Conservation (phyloP, 2,888 invertebrate genomes). For the Lamellibrachia columna region DNA sequence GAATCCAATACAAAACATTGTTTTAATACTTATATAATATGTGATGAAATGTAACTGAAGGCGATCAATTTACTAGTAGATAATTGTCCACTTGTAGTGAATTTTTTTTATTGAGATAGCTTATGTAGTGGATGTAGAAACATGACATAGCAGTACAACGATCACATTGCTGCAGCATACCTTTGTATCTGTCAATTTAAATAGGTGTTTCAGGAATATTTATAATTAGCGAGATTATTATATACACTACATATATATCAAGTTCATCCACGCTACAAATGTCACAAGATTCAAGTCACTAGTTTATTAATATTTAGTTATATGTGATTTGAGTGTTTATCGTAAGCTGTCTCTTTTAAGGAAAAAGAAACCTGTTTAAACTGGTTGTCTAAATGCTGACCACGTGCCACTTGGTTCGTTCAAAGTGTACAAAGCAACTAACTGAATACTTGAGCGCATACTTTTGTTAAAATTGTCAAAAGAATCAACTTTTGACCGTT, state of each 20-base stretch:
- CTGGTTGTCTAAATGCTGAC: not conserved
- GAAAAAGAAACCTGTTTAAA: not conserved
- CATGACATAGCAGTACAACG: not conserved
- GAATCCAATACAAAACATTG: not conserved
- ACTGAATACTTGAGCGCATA: not conserved
- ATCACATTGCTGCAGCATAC: not conserved
- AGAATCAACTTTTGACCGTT: too few relatives aligned
- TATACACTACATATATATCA: not conserved
- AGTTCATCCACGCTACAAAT: not conserved
- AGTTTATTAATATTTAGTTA: not conserved
- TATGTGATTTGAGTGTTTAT: not conserved
- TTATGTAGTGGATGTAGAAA: not conserved
- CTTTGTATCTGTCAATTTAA: not conserved
- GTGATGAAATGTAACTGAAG: not conserved
- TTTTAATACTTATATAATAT: not conserved
- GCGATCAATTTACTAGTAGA: not conserved
- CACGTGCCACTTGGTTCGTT: not conserved
- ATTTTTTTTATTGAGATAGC: not conserved
- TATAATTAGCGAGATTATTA: not conserved
- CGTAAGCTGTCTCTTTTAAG: not conserved
- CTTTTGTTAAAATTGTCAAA: too few relatives aligned
- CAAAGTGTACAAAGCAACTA: not conserved
- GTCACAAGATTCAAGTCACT: not conserved
- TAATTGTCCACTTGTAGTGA: not conserved
- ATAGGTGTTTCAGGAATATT: conserved; percentile 1